A percentile compares a stretch with the other conserved stretches of the same genome.
Evolutionary conservation across 2,797 vertebrate genomes (phyloP).

Genomic region (Cephalopachus bancanus): DNA sequence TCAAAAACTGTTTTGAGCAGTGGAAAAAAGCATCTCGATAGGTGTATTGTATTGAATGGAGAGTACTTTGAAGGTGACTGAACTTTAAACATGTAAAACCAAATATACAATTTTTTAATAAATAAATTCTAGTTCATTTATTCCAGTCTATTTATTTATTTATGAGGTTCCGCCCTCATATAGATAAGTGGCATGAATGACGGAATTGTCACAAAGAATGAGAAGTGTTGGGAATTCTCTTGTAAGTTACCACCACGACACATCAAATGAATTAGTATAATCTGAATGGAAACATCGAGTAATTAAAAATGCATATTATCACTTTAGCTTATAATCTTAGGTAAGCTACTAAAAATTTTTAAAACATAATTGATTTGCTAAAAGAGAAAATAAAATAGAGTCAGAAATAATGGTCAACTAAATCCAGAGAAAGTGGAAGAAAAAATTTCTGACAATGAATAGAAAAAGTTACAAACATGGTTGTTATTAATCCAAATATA

Average conservation of each 20-base stretch:
- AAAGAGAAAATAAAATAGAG: background rate
- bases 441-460: background rate
- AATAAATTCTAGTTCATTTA: too few species aligned
- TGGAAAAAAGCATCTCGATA: too few species aligned
- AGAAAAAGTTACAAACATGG: background rate
- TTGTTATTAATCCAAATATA: background rate
- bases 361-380: background rate
- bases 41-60: too few species aligned
- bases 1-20: too few species aligned
- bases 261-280: background rate
- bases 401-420: background rate
- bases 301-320: background rate
- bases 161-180: background rate
- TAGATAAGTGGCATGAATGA: background rate
- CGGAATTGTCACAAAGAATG: background rate
- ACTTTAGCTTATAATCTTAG: background rate
- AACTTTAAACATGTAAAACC: too few species aligned
- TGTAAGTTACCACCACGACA: background rate
- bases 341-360: background rate
- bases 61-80: too few species aligned
- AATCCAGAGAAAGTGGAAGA: background rate
- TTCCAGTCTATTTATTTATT: too few species aligned
- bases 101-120: too few species aligned
- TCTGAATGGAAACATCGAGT: background rate
- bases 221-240: background rate